Percentiles rank a stretch among this genome's conserved stretches.
Evolutionary conservation across 2,888 invertebrate genomes (phyloP).

Genomic region (Apotomis betuletana): DNA sequence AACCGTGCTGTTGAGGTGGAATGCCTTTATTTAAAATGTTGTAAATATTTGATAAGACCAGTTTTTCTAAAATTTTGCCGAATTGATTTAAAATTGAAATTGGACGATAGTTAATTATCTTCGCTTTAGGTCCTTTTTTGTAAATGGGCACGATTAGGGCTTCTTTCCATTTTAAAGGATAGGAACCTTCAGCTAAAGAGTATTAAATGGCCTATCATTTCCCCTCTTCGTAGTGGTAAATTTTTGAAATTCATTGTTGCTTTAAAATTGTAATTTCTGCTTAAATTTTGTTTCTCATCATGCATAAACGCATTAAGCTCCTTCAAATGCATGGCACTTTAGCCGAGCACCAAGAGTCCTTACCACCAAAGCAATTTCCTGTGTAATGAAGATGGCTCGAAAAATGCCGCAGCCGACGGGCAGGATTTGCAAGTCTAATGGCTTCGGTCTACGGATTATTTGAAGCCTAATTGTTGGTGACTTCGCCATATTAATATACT

Average conservation of each 20-base stretch:
- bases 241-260: neutral
- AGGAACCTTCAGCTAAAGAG: no score
- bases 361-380: conserved; percentile 34
- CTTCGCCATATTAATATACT: conserved; percentile 6
- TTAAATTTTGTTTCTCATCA: conserved; percentile 20
- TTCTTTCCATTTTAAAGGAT: no score
- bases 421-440: conserved; percentile 36
- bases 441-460: conserved; percentile 20
- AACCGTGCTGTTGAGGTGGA: no score
- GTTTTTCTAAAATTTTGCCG: no score
- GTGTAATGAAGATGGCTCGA: conserved; percentile 27
- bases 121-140: no score
- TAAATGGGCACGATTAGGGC: no score
- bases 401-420: conserved; percentile 22
- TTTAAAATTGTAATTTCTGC: neutral
- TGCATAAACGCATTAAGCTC: conserved; percentile 30
- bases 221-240: no score
- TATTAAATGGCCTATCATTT: no score
- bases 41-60: no score
- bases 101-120: no score
- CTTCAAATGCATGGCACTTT: conserved; percentile 29
- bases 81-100: no score
- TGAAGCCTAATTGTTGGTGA: conserved; percentile 35
- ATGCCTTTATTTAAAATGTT: no score
- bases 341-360: conserved; percentile 24